A percentile compares a stretch with the other conserved stretches of the same genome.
Conservation (phyloP, 2,888 invertebrate genomes). For the Halictus quadricinctus region DNA sequence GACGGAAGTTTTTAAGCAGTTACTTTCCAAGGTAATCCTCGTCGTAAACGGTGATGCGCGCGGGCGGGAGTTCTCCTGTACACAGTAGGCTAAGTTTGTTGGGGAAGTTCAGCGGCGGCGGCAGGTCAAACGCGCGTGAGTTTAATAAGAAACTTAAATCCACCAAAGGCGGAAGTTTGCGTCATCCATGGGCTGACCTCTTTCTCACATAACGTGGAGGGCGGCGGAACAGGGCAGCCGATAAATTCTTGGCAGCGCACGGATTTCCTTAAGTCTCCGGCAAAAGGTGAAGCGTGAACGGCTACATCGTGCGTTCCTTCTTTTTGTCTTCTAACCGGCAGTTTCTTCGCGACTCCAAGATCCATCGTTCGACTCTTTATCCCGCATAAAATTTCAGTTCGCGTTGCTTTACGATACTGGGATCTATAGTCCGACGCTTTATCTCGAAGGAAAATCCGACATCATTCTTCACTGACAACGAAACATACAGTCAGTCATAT, state of each 20-base stretch:
- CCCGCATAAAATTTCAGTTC: background rate
- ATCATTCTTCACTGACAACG: background rate
- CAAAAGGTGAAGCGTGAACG: background rate
- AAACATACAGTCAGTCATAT: background rate
- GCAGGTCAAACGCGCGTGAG: slow-evolving; percentile 43
- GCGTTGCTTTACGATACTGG: background rate
- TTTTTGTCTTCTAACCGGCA: background rate
- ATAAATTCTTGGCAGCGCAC: slow-evolving; percentile 37
- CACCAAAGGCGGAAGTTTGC: slow-evolving; percentile 39
- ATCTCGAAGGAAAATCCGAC: background rate
- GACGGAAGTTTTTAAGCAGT: slow-evolving; percentile 34
- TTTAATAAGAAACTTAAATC: slow-evolving; percentile 62
- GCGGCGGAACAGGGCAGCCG: slow-evolving; percentile 1
- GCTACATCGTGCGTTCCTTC: background rate
- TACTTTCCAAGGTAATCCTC: slow-evolving; percentile 6
- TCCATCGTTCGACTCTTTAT: background rate
- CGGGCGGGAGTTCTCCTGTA: background rate
- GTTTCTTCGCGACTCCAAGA: background rate
- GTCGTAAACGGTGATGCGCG: slow-evolving; percentile 2
- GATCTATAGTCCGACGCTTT: background rate
- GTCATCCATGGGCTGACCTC: slow-evolving; percentile 40
- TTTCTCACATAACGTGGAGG: slow-evolving; percentile 12
- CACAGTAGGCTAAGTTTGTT: slow-evolving; percentile 42
- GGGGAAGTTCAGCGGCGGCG: slow-evolving; percentile 6
- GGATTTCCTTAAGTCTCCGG: slow-evolving; percentile 21